A percentile compares a stretch with the other conserved stretches of the same genome.
Evolutionary conservation across 1,140 invertebrate species (phyloP).

Genomic region (Ganaspis sp.): DNA sequence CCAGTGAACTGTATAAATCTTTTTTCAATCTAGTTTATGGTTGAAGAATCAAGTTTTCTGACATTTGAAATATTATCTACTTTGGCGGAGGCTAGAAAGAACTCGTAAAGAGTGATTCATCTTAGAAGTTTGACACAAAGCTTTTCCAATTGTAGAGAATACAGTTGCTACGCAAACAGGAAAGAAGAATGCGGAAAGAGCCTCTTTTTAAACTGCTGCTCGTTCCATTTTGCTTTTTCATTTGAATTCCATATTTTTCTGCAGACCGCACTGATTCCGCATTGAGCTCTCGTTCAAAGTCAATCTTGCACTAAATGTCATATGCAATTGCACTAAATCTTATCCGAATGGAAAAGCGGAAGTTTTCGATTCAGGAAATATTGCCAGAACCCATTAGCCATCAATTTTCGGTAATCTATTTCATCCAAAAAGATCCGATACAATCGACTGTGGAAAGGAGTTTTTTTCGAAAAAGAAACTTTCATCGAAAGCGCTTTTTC

Average conservation of each 20-base stretch:
- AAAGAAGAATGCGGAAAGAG: neutral
- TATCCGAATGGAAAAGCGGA: slow-evolving; percentile 36
- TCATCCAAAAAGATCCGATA: slow-evolving; percentile 43
- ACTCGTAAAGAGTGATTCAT: neutral
- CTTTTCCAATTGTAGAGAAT: neutral
- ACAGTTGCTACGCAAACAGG: neutral
- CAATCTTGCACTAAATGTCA: slow-evolving; percentile 10
- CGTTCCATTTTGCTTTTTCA: neutral
- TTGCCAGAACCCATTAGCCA: slow-evolving; percentile 52
- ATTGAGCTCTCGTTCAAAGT: neutral
- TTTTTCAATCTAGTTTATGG: neutral
- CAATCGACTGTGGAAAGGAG: slow-evolving; percentile 23
- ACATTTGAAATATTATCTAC: neutral
- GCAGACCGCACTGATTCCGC: neutral
- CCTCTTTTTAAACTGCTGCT: neutral
- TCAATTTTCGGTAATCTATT: slow-evolving; percentile 44
- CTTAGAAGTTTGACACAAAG: neutral
- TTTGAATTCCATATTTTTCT: neutral
- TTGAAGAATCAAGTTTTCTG: neutral
- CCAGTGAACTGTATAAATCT: neutral
- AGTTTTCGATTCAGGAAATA: slow-evolving; percentile 45
- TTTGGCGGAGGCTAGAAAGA: neutral
- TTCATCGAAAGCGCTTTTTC: too few relatives aligned
- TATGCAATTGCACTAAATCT: slow-evolving; percentile 14
- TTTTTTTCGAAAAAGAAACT: too few relatives aligned